Evolutionary conservation across 2,113 vertebrate genomes (phyloP), one percentile per base, ranked within the genome.

Genomic region (Lichenostomus cassidix): DNA sequence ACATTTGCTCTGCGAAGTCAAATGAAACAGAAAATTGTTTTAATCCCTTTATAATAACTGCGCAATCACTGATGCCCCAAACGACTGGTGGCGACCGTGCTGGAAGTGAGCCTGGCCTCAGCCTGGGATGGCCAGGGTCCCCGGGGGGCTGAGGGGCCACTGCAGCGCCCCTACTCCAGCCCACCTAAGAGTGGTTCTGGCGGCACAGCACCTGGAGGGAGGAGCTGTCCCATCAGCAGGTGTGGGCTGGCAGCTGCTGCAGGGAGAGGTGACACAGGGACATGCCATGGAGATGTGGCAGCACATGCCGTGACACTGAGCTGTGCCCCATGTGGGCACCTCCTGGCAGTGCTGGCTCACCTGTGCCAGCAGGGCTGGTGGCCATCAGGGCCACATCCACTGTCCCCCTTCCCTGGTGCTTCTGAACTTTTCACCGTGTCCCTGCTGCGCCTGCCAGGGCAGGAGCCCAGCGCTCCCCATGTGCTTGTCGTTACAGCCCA

Each of bases 11-110:
- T 82, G 95, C 94, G 96, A 94, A 65, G 70, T 92, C 94, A 94
- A 97, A 96, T 79, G 93, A 94, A 96, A 96, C 82, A 97, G 97
- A 98, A 97, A 98, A 98, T 95, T 81, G 71, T 68, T 94, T 94
- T 97, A 98, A 98, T 97, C 97, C 96, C 91, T 94, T 92, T 76
- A 83, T 76, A 95, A 84, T 39, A 87, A 79, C 86, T 77, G 55
- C 2, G 0, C 94, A 62, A 31, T 65, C 6, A 4, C 84, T 1
- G 1, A 22, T 94, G 94, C 35, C 77, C 87, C 78, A 21, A 41
- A 92, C 2, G 44, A 76, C 47, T 62, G 16, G 39, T 42, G 60
- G 73, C 1, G 3, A 78, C 14, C 20, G 73, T 15, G 52, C 76
- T 84, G 80, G 91, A 71, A 47, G 0, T 0, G 20, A 69, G 87